A percentile compares a stretch with the other conserved stretches of the same genome.
These are phyloP conservation scores for Capitulum mitella DNA, from an alignment of 2,888 invertebrate genomes.

Conservation along the genomic window DNA sequence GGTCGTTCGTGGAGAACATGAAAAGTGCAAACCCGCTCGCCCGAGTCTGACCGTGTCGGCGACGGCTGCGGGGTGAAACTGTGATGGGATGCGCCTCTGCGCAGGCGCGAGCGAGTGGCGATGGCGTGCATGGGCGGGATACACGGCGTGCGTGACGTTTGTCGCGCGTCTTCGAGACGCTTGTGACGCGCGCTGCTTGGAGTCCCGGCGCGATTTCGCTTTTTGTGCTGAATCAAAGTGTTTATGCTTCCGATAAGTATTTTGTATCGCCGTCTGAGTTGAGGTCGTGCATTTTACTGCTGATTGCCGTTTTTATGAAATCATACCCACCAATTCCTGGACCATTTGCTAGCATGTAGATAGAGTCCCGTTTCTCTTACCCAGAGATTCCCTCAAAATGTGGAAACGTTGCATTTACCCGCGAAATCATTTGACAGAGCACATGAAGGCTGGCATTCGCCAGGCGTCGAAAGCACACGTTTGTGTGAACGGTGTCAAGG, in stretches of 20 bases:
- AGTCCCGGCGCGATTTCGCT: not conserved
- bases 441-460: too few relatives aligned
- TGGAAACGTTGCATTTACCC: too few relatives aligned
- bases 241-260: slow-evolving; percentile 5
- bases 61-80: not conserved
- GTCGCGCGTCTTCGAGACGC: not conserved
- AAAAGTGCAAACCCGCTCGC: not conserved
- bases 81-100: not conserved
- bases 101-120: not conserved
- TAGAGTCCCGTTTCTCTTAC: too few relatives aligned
- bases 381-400: too few relatives aligned
- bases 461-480: too few relatives aligned
- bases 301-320: not conserved
- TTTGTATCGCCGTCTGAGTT: not conserved
- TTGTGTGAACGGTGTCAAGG: too few relatives aligned
- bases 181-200: not conserved
- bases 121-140: not conserved
- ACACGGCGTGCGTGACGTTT: not conserved
- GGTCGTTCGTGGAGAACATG: not conserved
- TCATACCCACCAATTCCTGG: not conserved
- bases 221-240: slow-evolving; percentile 3
- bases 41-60: not conserved
- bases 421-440: too few relatives aligned
- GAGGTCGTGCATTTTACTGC: not conserved
- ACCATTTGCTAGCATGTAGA: too few relatives aligned